Conservation (phyloP, 2,113 vertebrate species). For the Sinocyclocheilus rhinocerous region DNA sequence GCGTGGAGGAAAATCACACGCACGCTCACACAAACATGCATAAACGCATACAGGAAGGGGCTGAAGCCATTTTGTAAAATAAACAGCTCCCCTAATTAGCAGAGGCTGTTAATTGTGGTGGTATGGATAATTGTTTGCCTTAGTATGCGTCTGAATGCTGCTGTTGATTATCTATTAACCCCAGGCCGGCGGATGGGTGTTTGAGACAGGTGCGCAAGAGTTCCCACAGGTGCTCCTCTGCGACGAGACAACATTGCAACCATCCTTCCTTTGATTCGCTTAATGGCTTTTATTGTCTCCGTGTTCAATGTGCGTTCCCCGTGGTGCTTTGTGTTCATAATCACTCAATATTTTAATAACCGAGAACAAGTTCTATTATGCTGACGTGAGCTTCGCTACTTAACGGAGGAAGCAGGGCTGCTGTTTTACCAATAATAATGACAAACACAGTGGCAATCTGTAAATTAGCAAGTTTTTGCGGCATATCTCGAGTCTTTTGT, state of each 20-base stretch:
- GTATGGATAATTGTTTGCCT: conserved; percentile 63
- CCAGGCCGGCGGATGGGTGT: conserved; percentile 50
- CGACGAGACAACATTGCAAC: conserved; percentile 32
- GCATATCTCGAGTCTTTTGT: conserved; percentile 21
- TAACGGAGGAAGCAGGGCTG: conserved; percentile 11
- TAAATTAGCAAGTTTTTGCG: conserved; percentile 24
- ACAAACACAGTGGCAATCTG: conserved; percentile 38
- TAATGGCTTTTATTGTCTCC: conserved; percentile 51
- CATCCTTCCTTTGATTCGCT: conserved; percentile 43
- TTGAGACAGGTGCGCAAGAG: conserved; percentile 46
- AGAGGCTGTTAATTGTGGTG: conserved; percentile 69
- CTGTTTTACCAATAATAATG: conserved; percentile 29
- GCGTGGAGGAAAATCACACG: conserved; percentile 8
- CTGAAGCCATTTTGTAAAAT: conserved; percentile 20
- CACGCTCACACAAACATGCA: conserved; percentile 20
- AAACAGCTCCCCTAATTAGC: conserved; percentile 66
- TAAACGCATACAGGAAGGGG: conserved; percentile 1
- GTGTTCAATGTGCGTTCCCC: conserved; percentile 41
- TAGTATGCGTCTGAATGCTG: conserved; percentile 59
- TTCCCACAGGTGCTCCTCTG: conserved; percentile 48
- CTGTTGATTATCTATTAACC: conserved; percentile 60
- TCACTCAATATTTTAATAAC: conserved; percentile 49
- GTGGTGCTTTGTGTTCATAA: conserved; percentile 44
- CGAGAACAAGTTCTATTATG: conserved; percentile 54
- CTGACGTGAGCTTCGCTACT: conserved; percentile 40